Conservation (phyloP, 2,797 vertebrate species). For the Coregonus sp. region DNA sequence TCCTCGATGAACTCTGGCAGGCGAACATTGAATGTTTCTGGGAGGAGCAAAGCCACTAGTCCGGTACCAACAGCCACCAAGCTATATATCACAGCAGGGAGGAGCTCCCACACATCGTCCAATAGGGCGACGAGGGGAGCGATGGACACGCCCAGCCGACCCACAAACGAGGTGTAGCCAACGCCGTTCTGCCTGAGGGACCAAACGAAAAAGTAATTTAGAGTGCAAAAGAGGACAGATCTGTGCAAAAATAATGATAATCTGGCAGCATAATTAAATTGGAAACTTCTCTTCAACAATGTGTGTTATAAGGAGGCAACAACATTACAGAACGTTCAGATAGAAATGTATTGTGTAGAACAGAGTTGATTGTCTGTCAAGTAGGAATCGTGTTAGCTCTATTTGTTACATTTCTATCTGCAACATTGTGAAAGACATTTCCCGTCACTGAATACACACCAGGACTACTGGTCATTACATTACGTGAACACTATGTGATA, state of each 20-base stretch:
- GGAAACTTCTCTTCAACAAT: background rate
- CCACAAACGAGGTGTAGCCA: constrained; percentile 82
- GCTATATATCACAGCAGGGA: constrained; percentile 78
- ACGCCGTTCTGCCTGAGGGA: constrained; percentile 86
- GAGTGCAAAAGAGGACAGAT: too few relatives aligned
- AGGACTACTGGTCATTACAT: constrained; percentile 29
- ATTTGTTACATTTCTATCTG: too few relatives aligned
- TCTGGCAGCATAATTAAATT: too few relatives aligned
- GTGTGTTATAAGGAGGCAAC: constrained; percentile 6
- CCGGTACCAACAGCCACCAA: constrained; percentile 71
- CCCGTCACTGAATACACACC: too few relatives aligned
- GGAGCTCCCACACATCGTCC: constrained; percentile 79
- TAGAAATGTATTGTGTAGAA: too few relatives aligned
- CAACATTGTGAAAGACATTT: too few relatives aligned
- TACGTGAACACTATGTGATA: background rate
- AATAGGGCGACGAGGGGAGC: constrained; percentile 82
- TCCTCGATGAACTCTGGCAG: constrained; percentile 87
- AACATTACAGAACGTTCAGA: constrained; percentile 28
- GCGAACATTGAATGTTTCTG: constrained; percentile 74
- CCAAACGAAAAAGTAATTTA: constrained; percentile 16
- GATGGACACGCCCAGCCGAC: constrained; percentile 81
- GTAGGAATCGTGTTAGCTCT: too few relatives aligned
- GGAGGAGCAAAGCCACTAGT: constrained; percentile 75
- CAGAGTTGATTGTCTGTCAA: too few relatives aligned
- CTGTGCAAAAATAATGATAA: background rate